Evolutionary conservation across 2,797 vertebrate species (phyloP).

Genomic region (Danio tinwini): DNA sequence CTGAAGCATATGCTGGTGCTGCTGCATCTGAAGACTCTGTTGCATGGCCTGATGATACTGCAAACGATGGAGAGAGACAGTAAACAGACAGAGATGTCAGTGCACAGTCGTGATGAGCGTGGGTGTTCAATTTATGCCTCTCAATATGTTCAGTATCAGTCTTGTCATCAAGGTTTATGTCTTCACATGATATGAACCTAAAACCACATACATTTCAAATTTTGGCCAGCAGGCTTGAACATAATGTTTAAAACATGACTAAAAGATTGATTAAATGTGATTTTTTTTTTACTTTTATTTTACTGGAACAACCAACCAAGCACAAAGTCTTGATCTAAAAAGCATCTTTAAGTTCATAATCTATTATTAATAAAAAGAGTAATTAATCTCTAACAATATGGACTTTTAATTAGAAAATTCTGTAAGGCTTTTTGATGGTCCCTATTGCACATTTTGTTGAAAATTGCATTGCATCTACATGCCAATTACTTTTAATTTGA

Average conservation of each 20-base stretch:
- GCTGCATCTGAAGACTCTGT: conserved; percentile 71
- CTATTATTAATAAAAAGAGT: neutral
- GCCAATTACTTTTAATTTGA: no score
- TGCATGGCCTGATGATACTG: conserved; percentile 81
- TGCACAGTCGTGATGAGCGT: neutral
- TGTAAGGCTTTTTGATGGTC: no score
- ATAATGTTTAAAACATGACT: no score
- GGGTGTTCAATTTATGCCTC: conserved; percentile 5
- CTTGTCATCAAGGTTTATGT: neutral
- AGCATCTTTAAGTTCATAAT: neutral
- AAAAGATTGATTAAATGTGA: neutral
- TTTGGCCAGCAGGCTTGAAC: neutral
- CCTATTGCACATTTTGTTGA: no score
- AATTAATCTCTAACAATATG: neutral
- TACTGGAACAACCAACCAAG: neutral
- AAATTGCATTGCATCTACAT: no score
- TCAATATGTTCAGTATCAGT: neutral
- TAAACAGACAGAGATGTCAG: neutral
- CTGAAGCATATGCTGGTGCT: conserved; percentile 79
- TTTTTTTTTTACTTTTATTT: neutral
- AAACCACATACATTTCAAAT: neutral
- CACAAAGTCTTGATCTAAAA: neutral
- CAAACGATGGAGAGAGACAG: neutral
- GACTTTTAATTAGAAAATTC: no score
- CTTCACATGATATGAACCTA: neutral